These are phyloP conservation scores for Scaptomyza flava DNA, from an alignment of 2,888 invertebrate species.

Conservation along the genomic window DNA sequence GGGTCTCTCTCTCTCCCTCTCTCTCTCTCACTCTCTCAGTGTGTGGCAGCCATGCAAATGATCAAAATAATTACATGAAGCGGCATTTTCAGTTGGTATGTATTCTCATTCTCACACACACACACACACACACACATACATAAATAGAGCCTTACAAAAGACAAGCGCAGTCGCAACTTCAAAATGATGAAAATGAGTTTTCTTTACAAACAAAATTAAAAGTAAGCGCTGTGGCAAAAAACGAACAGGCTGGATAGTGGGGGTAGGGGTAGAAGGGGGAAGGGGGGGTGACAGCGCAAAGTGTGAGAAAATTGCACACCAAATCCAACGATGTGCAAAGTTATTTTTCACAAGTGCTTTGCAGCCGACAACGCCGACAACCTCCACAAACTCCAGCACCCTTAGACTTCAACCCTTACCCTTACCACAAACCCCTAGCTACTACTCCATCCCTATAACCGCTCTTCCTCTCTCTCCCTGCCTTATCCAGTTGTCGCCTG, in stretches of 20 bases:
- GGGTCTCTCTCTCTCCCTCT: not conserved
- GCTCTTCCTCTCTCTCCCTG: slow-evolving; percentile 4
- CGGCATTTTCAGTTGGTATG: slow-evolving; percentile 54
- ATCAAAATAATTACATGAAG: slow-evolving; percentile 77
- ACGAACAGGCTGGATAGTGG: not conserved
- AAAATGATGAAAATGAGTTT: slow-evolving; percentile 80
- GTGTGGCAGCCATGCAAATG: slow-evolving; percentile 68
- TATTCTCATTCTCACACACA: not conserved
- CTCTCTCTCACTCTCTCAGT: slow-evolving; percentile 19
- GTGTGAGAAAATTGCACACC: slow-evolving; percentile 70
- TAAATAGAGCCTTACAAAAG: slow-evolving; percentile 55
- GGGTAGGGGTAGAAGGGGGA: not conserved
- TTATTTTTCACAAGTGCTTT: slow-evolving; percentile 80
- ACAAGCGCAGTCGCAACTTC: slow-evolving; percentile 74
- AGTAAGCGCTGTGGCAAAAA: slow-evolving; percentile 59
- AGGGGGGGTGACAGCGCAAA: slow-evolving; percentile 32
- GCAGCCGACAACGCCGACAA: slow-evolving; percentile 48
- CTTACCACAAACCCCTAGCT: not conserved
- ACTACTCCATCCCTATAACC: not conserved
- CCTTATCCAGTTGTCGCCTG: slow-evolving; percentile 54
- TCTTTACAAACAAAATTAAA: slow-evolving; percentile 80
- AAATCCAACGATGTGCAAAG: slow-evolving; percentile 78
- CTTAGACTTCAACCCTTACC: slow-evolving; percentile 5
- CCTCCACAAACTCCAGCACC: slow-evolving; percentile 34
- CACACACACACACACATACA: not conserved